phyloP scores from a whole-genome alignment of 2,888 invertebrate genomes.

The Harpalus rubripes region DNA sequence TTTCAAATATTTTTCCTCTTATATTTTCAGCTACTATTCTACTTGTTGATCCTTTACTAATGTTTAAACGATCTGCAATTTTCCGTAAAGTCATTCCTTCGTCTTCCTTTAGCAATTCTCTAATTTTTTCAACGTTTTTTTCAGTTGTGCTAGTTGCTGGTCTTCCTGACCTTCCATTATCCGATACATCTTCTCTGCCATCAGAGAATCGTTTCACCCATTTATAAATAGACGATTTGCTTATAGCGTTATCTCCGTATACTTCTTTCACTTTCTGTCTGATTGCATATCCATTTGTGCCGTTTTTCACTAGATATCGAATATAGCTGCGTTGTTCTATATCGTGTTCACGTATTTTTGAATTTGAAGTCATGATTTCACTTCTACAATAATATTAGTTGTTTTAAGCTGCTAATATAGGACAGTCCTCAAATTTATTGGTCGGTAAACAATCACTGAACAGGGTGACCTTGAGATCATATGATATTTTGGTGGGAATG shows the following conservation, averaged over 20 bases:
- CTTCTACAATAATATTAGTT: background rate
- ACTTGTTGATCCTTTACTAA: background rate
- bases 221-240: background rate
- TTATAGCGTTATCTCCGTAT: background rate
- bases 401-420: background rate
- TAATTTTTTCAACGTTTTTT: background rate
- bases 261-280: background rate
- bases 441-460: background rate
- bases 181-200: background rate
- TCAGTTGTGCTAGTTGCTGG: background rate
- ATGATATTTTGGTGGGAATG: too few species aligned
- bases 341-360: background rate
- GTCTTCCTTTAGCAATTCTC: background rate
- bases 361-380: background rate
- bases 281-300: background rate
- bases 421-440: background rate
- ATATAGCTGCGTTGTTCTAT: slow-evolving; percentile 8
- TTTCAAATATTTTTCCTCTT: background rate
- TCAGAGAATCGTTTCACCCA: slow-evolving; percentile 5
- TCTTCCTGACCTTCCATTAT: background rate
- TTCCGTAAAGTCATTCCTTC: background rate
- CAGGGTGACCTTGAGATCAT: too few species aligned
- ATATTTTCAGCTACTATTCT: slow-evolving; percentile 1
- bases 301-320: background rate
- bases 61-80: background rate